Conservation (phyloP, 2,888 invertebrate species). For the Lasioglossum malachurum region DNA sequence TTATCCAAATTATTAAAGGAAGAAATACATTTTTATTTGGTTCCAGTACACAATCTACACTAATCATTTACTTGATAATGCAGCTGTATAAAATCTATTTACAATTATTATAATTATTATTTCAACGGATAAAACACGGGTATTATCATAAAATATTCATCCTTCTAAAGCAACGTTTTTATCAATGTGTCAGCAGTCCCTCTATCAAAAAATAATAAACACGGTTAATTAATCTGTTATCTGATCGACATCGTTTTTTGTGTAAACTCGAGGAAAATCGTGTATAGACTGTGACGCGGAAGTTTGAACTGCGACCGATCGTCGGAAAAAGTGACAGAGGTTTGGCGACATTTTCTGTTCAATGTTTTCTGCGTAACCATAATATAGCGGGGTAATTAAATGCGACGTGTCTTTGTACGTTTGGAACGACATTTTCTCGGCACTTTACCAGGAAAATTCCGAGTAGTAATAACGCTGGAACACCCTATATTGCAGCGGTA, state of each 20-base stretch:
- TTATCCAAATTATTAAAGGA: no score
- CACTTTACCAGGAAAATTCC: background rate
- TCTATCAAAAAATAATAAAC: background rate
- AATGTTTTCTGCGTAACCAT: background rate
- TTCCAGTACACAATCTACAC: no score
- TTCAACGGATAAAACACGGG: background rate
- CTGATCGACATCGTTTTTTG: background rate
- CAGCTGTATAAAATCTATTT: background rate
- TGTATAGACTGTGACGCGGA: background rate
- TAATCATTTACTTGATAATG: background rate
- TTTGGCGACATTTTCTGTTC: background rate
- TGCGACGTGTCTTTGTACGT: no score
- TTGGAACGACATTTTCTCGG: no score
- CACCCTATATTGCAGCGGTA: background rate
- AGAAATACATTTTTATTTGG: no score
- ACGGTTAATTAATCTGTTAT: background rate
- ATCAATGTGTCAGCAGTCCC: background rate
- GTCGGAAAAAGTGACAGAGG: no score
- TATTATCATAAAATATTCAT: background rate
- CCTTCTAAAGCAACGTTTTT: background rate
- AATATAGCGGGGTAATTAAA: background rate
- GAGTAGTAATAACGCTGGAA: no score
- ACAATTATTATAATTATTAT: background rate
- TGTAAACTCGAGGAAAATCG: background rate
- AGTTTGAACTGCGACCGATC: background rate